Evolutionary conservation across 2,888 invertebrate genomes (phyloP).

Genomic region (Agrotis ipsilon): DNA sequence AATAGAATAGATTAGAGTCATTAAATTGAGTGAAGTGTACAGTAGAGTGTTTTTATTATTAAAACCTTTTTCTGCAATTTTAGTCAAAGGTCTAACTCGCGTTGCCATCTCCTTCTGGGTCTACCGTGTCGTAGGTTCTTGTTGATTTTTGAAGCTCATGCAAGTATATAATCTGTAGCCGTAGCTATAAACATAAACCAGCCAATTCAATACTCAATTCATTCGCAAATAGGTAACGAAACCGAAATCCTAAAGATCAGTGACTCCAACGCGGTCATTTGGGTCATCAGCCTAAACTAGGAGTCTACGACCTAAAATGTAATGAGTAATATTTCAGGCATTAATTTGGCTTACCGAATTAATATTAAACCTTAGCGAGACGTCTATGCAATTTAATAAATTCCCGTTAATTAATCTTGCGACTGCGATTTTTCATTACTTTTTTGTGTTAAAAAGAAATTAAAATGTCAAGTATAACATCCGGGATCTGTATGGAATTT

Average conservation of each 20-base stretch:
- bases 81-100: not conserved
- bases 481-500: constrained; percentile 34
- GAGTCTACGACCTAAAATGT: constrained; percentile 39
- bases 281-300: constrained; percentile 34
- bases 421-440: constrained; percentile 27
- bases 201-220: not conserved
- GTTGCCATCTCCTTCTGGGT: not conserved
- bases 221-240: constrained; percentile 26
- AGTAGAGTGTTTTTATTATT: too few relatives aligned
- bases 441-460: constrained; percentile 47
- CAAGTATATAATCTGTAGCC: not conserved
- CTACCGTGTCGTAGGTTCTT: not conserved
- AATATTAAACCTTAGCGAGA: constrained; percentile 29
- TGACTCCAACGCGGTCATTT: constrained; percentile 16
- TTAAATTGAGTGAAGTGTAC: too few relatives aligned
- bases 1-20: too few relatives aligned
- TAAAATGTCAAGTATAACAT: constrained; percentile 33
- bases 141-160: not conserved
- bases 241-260: constrained; percentile 26
- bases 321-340: constrained; percentile 35
- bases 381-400: constrained; percentile 39
- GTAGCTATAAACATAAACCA: not conserved
- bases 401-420: constrained; percentile 59
- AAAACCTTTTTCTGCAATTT: not conserved
- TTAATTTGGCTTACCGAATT: constrained; percentile 21